Base-by-base conservation (phyloP, 2,113 vertebrate species). In the Oxygymnocypris stewartii region DNA sequence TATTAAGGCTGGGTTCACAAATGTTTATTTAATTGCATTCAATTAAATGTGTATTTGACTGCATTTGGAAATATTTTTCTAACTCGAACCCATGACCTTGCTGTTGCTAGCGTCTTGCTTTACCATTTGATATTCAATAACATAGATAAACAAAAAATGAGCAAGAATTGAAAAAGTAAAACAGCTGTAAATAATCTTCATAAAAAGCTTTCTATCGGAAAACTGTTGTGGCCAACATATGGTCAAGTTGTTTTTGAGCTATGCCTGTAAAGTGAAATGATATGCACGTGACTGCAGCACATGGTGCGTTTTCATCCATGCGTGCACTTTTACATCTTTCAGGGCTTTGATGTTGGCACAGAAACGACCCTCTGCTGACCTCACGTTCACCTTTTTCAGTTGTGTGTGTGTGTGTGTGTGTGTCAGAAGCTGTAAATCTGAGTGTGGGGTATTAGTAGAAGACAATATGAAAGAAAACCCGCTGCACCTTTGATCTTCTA, bases 371-470 rank as follows among this genome's bases (percentile, higher is more conserved):
- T 63, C 79, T 28, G 2, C 20, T 79, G 79, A 65, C 79, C 61
- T 67, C 25, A 20, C 4, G 57, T 47, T 67, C 13, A 67, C 79
- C 79, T 67, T 67, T 31, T 47, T 47, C 40, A 82, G 4, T 6
- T 81, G 28, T 31, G 28, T 31, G 28, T 31, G n/a, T n/a, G n/a
- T n/a, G n/a, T n/a, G 6, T 63, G 57, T 69, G 63, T 69, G 16
- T 51, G 44, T 83, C 81, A 51, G 81, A 42, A 40, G 61, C 61
- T 44, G 79, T 83, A 83, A 83, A 83, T 83, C 44, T 51, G 25
- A 28, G n/a, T 23, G 59, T 49, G n/a, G 59, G 14, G 59, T 7
- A 9, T 69, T 31, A 35, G 61, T 82, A 51, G n/a, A 16, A n/a
- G 59, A 40, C 61, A 12, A 31, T 28, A 12, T 67, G 14, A 63